Conservation (phyloP, 2,888 invertebrate genomes). For the Myopa testacea region DNA sequence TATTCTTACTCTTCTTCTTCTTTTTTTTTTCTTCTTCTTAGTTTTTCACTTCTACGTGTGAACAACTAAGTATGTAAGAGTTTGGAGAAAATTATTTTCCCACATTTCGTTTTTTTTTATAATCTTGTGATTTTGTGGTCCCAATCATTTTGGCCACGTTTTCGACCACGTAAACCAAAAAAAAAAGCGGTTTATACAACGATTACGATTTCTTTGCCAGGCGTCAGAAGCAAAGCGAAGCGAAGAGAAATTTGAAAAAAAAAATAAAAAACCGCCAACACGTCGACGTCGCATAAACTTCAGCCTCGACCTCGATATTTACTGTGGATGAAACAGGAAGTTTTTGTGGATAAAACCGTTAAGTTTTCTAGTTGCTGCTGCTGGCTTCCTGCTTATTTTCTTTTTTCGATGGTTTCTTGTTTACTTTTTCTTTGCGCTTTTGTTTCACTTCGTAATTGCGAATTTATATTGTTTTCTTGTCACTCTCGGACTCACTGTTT, state of each 20-base stretch:
- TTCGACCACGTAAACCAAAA: not conserved
- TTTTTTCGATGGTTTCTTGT: not conserved
- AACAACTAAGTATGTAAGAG: not conserved
- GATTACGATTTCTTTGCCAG: not conserved
- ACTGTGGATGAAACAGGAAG: not conserved
- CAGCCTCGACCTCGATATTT: constrained; percentile 1
- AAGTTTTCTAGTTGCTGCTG: not conserved
- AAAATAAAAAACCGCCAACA: not conserved
- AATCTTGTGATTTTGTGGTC: not conserved
- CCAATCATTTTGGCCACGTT: not conserved
- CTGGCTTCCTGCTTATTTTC: not conserved
- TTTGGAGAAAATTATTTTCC: not conserved
- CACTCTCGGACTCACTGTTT: not conserved
- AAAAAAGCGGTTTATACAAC: not conserved
- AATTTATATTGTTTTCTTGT: not conserved
- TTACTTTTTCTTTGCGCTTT: not conserved
- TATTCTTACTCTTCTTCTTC: not conserved
- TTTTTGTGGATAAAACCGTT: not conserved
- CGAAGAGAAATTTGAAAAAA: no score
- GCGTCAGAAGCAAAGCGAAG: no score
- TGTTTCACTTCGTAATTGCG: not conserved
- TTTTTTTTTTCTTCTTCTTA: not conserved
- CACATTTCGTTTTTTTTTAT: not conserved
- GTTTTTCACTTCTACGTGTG: not conserved
- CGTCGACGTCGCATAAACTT: not conserved